phyloP scores from a whole-genome alignment of 2,888 invertebrate species.

The Therioaphis trifolii region DNA sequence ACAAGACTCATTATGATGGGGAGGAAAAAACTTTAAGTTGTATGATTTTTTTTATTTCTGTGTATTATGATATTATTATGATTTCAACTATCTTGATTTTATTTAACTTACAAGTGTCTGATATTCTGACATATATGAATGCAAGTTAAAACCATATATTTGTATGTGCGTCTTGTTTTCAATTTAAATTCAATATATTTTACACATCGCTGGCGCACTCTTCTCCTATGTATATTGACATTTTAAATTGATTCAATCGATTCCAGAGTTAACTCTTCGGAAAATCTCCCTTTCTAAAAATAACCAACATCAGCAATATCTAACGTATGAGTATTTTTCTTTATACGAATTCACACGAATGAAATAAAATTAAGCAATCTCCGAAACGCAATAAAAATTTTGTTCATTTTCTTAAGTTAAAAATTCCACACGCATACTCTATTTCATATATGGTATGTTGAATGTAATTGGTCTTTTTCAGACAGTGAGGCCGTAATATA shows the following conservation, averaged over 20 bases:
- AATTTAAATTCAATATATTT: background rate
- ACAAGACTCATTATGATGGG: no score
- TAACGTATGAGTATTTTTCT: background rate
- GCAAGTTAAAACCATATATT: background rate
- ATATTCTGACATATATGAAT: background rate
- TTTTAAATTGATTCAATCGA: background rate
- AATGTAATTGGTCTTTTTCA: background rate
- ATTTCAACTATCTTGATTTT: no score
- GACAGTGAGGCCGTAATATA: background rate
- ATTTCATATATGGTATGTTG: background rate
- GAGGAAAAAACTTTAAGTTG: no score
- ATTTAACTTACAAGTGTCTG: no score
- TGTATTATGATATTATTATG: background rate
- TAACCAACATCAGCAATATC: background rate
- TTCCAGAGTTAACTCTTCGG: background rate
- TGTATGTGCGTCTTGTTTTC: background rate
- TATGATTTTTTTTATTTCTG: no score
- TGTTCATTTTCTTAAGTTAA: slow-evolving; percentile 19
- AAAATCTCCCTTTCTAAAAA: slow-evolving; percentile 20
- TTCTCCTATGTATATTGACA: background rate
- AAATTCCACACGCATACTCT: background rate
- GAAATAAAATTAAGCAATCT: slow-evolving; percentile 1
- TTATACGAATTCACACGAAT: background rate
- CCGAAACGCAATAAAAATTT: slow-evolving; percentile 3
- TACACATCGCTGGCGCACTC: background rate